Base-by-base conservation (phyloP, 1,140 invertebrate species). In the Nephila pilipes region DNA sequence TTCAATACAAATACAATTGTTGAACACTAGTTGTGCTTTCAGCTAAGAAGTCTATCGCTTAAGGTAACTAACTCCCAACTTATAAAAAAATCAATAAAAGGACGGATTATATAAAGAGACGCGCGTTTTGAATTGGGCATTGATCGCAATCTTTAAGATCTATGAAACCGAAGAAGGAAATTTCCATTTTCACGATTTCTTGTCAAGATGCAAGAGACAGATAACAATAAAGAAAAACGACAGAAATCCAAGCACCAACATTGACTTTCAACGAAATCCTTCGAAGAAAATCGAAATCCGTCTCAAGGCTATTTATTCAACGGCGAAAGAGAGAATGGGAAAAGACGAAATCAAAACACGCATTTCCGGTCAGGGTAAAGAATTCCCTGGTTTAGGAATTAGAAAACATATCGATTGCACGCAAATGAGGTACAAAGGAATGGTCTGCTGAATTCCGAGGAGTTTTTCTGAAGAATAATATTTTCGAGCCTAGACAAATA, bases 251-350 rank as follows among this genome's bases (percentile, higher is more conserved):
- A 75, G 22, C 22, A n/a, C n/a, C n/a, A 65, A 75, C 25, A 29
- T 75, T 75, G 69, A 75, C 69, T 75, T 36, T 32, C 29, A 36
- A 75, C 29, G 29, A 75, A 75, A 75, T 75, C 69, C 69, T 75
- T 75, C 16, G 29, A 32, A 75, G 69, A 75, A 75, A 75, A 75
- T 75, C 69, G 54, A 83, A 79, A 83, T 83, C 81, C 81, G 81
- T 54, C 81, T 55, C 81, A 81, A 29, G 81, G 81, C 54, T 83
- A 57, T 83, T 83, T 83, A 83, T 83, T 83, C 81, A 83, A 83
- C 20, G 81, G 81, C 46, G 6, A 79, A 18, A 83, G 81, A 32
- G 32, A 25, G n/a, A 20, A 22, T 14, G 14, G 38, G 81, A 16
- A 83, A 83, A 83, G 46, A 16, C 22, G n/a, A 32, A 83, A 83